These are phyloP conservation scores for Eurosta solidaginis DNA, from an alignment of 1,140 invertebrate genomes.

Conservation along the genomic window DNA sequence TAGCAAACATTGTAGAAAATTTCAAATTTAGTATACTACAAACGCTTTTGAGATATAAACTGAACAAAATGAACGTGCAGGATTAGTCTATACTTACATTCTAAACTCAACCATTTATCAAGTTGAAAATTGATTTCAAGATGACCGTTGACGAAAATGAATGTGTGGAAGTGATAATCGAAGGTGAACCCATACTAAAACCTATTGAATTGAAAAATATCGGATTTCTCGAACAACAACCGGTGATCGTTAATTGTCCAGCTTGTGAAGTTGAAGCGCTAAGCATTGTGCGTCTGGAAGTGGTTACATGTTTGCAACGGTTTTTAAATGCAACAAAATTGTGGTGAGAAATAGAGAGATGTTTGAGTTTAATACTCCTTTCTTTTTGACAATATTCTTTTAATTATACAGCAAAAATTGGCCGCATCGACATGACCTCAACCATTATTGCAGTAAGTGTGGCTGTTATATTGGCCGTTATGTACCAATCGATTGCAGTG, in stretches of 20 bases:
- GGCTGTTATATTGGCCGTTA: constrained; percentile 52
- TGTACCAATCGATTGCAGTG: constrained; percentile 44
- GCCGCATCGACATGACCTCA: constrained; percentile 44
- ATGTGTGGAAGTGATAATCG: constrained; percentile 43
- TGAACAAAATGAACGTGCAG: not conserved
- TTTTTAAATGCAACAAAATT: constrained; percentile 44
- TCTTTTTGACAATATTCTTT: not conserved
- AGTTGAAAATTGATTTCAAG: not conserved
- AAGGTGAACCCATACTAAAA: constrained; percentile 31
- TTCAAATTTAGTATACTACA: not conserved
- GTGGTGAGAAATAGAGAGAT: constrained; percentile 39
- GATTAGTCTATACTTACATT: not conserved
- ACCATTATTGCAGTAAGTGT: constrained; percentile 52
- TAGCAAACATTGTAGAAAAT: too few relatives aligned
- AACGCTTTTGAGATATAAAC: not conserved
- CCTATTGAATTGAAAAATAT: constrained; percentile 39
- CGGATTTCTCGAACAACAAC: constrained; percentile 39
- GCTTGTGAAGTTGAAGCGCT: constrained; percentile 43
- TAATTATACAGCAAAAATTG: constrained; percentile 44
- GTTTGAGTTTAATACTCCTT: not conserved
- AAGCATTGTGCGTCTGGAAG: constrained; percentile 46
- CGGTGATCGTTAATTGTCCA: constrained; percentile 49
- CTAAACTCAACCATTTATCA: not conserved
- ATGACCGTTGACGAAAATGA: constrained; percentile 51
- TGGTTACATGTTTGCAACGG: constrained; percentile 46